phyloP scores from a whole-genome alignment of 2,113 vertebrate species.

The Actenoides hombroni region DNA sequence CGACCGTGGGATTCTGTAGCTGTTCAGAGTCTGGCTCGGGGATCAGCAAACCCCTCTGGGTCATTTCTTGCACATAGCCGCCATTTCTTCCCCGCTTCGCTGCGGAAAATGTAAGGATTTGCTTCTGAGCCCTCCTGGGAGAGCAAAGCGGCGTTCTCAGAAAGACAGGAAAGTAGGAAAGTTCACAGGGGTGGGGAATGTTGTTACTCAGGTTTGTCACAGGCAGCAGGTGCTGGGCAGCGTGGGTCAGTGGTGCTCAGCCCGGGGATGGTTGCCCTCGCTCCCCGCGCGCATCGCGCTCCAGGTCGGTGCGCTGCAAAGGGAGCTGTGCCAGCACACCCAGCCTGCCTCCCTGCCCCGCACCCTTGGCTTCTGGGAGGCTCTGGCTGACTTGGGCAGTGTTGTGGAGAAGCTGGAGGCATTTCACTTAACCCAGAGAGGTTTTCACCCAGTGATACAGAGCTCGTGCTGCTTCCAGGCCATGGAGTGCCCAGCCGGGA shows the following conservation, averaged over 20 bases:
- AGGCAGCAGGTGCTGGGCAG: not conserved
- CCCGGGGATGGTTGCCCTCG: not conserved
- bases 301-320: not conserved
- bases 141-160: not conserved
- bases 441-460: not conserved
- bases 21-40: not conserved
- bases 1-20: not conserved
- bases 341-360: not conserved
- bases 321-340: not conserved
- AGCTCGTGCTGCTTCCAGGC: not conserved
- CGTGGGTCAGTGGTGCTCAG: not conserved
- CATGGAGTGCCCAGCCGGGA: not conserved
- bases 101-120: rapidly evolving
- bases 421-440: not conserved
- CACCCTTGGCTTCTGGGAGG: not conserved
- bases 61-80: not conserved
- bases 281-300: not conserved
- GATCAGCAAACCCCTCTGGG: not conserved
- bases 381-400: not conserved
- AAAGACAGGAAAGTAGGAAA: not conserved
- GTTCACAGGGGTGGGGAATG: not conserved
- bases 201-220: not conserved
- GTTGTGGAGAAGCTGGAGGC: not conserved
- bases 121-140: not conserved
- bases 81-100: not conserved